A percentile compares a stretch with the other conserved stretches of the same genome.
These are phyloP conservation scores for Microcebus ravelobensis DNA, from an alignment of 2,113 vertebrate genomes.

Conservation along the genomic window DNA sequence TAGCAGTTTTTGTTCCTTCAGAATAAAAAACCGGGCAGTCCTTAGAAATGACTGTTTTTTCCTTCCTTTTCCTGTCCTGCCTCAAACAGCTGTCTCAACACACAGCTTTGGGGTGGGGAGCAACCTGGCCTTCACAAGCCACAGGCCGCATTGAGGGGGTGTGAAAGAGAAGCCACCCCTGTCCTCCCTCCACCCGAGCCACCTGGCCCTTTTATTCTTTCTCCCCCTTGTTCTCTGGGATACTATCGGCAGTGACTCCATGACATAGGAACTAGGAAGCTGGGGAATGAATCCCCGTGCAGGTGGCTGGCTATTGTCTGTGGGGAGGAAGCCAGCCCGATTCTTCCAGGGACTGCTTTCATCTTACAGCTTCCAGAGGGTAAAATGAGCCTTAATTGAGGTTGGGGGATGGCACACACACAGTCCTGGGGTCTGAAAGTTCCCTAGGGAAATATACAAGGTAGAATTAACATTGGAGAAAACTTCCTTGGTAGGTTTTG, in stretches of 20 bases:
- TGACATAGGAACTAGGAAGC: conserved; percentile 47
- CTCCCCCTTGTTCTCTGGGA: neutral
- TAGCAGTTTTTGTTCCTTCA: neutral
- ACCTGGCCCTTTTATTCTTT: conserved; percentile 67
- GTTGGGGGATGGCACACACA: neutral
- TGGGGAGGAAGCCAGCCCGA: neutral
- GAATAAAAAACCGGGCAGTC: neutral
- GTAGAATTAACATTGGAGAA: neutral
- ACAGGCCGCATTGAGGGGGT: neutral
- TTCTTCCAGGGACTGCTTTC: conserved; percentile 48
- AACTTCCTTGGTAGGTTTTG: neutral
- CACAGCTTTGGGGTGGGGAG: neutral
- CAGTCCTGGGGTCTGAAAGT: neutral
- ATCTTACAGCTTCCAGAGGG: neutral
- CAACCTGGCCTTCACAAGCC: neutral
- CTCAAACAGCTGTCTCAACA: neutral
- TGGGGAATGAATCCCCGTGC: neutral
- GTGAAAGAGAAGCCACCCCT: neutral
- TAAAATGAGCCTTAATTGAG: neutral
- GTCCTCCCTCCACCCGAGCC: neutral
- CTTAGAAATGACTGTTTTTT: neutral
- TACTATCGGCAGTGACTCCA: neutral
- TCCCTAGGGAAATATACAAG: neutral
- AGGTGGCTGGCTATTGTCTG: conserved; percentile 68
- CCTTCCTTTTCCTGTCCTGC: neutral